Percentiles rank a stretch among this genome's conserved stretches.
phyloP scores from a whole-genome alignment of 2,888 invertebrate genomes.

The Hedya salicella region DNA sequence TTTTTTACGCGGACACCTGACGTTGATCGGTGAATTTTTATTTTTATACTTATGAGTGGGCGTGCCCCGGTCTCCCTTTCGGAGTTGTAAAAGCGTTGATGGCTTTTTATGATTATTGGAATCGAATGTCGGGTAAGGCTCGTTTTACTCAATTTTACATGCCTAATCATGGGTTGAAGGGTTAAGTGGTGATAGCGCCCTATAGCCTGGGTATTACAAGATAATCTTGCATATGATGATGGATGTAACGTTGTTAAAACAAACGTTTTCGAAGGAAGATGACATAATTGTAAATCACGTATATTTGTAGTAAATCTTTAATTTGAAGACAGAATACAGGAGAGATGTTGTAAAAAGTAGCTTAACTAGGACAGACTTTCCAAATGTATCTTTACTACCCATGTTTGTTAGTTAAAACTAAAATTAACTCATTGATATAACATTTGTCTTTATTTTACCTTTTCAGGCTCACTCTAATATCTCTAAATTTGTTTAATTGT shows the following conservation, averaged over 20 bases:
- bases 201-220: background rate
- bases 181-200: background rate
- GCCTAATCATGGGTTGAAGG: background rate
- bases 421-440: too few species aligned
- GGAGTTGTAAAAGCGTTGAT: slow-evolving; percentile 34
- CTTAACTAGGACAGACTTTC: too few species aligned
- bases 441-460: too few species aligned
- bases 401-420: too few species aligned
- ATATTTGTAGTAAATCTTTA: too few species aligned
- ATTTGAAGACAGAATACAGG: too few species aligned
- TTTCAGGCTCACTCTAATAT: too few species aligned
- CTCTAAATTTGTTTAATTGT: too few species aligned
- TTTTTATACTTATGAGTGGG: slow-evolving; percentile 17
- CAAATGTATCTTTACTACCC: too few species aligned
- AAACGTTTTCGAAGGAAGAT: too few species aligned
- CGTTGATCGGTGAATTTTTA: slow-evolving; percentile 29
- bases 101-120: slow-evolving; percentile 35
- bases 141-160: background rate
- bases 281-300: too few species aligned
- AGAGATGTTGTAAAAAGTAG: too few species aligned
- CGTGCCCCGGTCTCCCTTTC: slow-evolving; percentile 9
- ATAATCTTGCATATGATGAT: background rate
- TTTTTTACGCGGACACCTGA: slow-evolving; percentile 33
- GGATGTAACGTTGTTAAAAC: background rate
- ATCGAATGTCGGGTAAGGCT: slow-evolving; percentile 17